Base-by-base conservation (phyloP, 1,140 invertebrate genomes). In the Globodera rostochiensis region DNA sequence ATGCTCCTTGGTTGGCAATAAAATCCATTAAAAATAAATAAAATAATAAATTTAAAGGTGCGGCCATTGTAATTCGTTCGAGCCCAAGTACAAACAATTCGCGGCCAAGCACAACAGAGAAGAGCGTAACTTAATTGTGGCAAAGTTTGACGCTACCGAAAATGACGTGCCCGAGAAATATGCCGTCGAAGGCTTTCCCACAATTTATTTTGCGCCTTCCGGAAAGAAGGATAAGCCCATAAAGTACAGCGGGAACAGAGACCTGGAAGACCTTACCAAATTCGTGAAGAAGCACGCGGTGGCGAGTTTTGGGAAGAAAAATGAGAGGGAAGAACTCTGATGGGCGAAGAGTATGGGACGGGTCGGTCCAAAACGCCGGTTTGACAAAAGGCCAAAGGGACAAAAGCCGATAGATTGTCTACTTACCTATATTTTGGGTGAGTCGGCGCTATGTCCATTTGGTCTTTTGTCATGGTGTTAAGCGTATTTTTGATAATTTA, bases 61-160 rank as follows among this genome's bases (percentile, higher is more conserved):
- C 69, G 66, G 78, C 6, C 66, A 80, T 85, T 85, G 46, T 57
- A 89, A 77, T 80, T 53, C 46, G 50, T 90, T 89, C 60, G 88
- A 90, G 73, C 76, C 85, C 21, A 86, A 87, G 60, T 89, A 89
- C 80, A 85, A 84, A 73, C 84, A 89, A 70, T 79, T 89, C 67
- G 88, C 87, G 25, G 76, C 80, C n/a, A 85, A 85, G 74, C 75
- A 86, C 53, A 83, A 83, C 50, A 75, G 67, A 47, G 86, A 88
- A 74, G 87, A 91, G 80, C 86, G 87, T 57, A 89, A 90, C 71
- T 70, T 92, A 21, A 83, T 92, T 6, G 87, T 92, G 46, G 90
- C 91, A 4, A 92, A 92, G 87, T 91, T 92, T 83, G 92, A 92
- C 87, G 92, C 91, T 9, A 91, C 91, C 21, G 87, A 88, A 36